phyloP scores from a whole-genome alignment of 2,113 vertebrate species.

The Meles meles region DNA sequence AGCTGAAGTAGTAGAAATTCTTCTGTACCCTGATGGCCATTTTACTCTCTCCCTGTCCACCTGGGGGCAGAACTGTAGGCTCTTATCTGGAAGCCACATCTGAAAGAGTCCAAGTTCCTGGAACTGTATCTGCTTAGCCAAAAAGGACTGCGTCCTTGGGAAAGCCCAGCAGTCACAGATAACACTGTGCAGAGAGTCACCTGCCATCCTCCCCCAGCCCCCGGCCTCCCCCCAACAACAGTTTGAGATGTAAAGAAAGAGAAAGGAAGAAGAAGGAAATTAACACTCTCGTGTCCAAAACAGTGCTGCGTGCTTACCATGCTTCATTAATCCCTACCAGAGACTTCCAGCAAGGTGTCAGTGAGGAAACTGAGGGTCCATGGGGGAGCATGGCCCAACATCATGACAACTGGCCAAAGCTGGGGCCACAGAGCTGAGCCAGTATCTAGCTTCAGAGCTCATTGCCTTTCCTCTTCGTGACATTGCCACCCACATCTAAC shows the following conservation, averaged over 20 bases:
- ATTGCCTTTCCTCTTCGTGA: not conserved
- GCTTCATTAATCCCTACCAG: not conserved
- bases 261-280: not conserved
- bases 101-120: not conserved
- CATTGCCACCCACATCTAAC: not conserved
- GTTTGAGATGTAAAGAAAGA: not conserved
- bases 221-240: too few species aligned
- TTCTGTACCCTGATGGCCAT: not conserved
- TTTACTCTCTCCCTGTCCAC: not conserved
- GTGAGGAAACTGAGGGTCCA: not conserved
- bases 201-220: not conserved
- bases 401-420: not conserved
- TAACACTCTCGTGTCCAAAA: not conserved
- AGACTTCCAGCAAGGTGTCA: not conserved
- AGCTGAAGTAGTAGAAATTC: not conserved
- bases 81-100: not conserved
- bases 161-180: not conserved
- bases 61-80: not conserved
- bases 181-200: not conserved
- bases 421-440: not conserved
- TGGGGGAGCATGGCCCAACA: not conserved
- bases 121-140: not conserved
- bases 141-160: not conserved
- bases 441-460: not conserved
- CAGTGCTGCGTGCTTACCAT: not conserved